Evolutionary conservation across 2,888 invertebrate genomes (phyloP), one percentile per base, ranked within the genome.

Genomic region (Dasypogon diadema): DNA sequence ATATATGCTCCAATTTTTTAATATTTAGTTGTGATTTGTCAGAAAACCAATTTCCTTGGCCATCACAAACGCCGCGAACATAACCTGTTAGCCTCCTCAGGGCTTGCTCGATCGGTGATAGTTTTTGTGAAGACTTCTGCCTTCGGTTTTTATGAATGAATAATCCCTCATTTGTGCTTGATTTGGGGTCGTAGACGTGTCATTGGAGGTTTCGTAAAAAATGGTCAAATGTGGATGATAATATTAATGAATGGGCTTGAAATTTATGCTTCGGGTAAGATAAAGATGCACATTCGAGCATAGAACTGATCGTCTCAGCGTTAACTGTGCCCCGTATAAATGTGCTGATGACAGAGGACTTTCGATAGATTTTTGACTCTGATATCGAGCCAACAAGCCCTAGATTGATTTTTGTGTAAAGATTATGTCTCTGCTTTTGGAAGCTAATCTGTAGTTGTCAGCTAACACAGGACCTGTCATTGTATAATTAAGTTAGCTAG

Each of bases 101-200:
- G 51, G 74, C 73, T 54, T 51, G 26, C 22, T 65, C 55, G 54
- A 55, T 65, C 76, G 46, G 76, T 73, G 46, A 65, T 54, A 21
- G 75, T 37, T 24, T 54, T 55, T 46, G 75, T 68, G 48, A 34
- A 21, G 21, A 22, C 12, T 4, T 37, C 73, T 14, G n/a, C n/a
- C 18, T 22, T 37, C 34, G 42, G 63, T 63, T 63, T 63, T 63
- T 37, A 63, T 63, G 63, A 63, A 63, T 63, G 63, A 22, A 34
- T 22, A 6, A 34, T 18, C 37, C 21, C 16, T 12, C 22, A 30
- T 1, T n/a, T 12, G 18, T 21, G 37, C 22, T 8, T 14, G 24
- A 30, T 63, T 63, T 42, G 18, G 18, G 37, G 12, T 8, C 26
- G 16, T 12, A 22, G 55, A 10, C 14, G 4, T 6, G 58, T 10